Evolutionary conservation across 2,113 vertebrate genomes (phyloP).

Genomic region (Raja brachyura): DNA sequence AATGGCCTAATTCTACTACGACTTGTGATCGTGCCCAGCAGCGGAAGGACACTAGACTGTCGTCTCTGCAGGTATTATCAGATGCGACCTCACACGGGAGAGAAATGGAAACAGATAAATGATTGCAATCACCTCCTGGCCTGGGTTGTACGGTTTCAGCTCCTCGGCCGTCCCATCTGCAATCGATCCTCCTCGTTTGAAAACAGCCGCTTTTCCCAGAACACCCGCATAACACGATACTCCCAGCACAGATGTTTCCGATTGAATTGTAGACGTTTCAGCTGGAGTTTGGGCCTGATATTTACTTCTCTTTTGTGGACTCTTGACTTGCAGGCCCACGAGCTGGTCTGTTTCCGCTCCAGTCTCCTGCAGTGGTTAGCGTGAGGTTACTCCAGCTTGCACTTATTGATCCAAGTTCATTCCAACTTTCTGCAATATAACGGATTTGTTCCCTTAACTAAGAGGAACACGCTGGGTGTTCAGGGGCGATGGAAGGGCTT

Average conservation of each 20-base stretch:
- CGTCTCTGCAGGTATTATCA: background rate
- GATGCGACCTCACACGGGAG: background rate
- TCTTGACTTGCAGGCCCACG: background rate
- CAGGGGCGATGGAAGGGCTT: background rate
- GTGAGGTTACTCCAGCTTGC: background rate
- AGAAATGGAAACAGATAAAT: slow-evolving; percentile 11
- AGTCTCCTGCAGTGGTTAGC: background rate
- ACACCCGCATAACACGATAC: background rate
- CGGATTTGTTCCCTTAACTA: background rate
- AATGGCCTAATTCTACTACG: too few species aligned
- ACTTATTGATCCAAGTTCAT: background rate
- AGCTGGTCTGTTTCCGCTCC: slow-evolving; percentile 5
- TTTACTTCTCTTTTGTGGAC: background rate
- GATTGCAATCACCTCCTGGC: background rate
- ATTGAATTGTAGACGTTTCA: background rate
- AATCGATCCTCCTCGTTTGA: slow-evolving; percentile 32
- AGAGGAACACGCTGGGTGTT: background rate
- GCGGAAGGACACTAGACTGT: too few species aligned
- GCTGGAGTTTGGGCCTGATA: background rate
- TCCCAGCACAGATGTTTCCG: slow-evolving; percentile 20
- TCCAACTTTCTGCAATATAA: background rate
- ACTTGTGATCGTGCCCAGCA: too few species aligned
- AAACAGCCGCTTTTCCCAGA: slow-evolving; percentile 22
- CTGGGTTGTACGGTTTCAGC: background rate
- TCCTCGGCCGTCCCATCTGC: background rate